These are phyloP conservation scores for Daboia siamensis DNA, from an alignment of 2,113 vertebrate species.

Conservation along the genomic window DNA sequence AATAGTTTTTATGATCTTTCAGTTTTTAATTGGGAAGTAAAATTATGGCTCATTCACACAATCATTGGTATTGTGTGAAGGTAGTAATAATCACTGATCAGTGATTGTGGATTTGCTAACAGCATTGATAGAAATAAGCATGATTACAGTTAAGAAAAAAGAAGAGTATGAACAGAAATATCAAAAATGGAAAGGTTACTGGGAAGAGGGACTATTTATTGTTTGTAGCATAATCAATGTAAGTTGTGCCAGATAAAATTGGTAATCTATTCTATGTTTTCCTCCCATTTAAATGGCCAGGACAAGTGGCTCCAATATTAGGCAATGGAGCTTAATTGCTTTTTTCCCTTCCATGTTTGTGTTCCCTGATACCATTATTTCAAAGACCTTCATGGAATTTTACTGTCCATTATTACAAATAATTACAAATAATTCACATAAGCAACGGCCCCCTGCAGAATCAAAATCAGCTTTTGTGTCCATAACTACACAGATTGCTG, in stretches of 20 bases:
- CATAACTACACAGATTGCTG: not conserved
- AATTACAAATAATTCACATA: not conserved
- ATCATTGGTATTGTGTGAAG: not conserved
- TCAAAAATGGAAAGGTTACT: not conserved
- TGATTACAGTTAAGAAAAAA: not conserved
- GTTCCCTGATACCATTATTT: slow-evolving; percentile 2
- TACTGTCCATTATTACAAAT: not conserved
- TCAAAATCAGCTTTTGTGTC: not conserved
- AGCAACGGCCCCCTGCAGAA: not conserved
- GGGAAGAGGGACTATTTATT: not conserved
- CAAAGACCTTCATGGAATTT: not conserved
- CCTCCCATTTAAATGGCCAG: not conserved
- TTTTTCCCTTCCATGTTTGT: not conserved
- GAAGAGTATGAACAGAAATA: too few species aligned
- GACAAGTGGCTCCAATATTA: not conserved
- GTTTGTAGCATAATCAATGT: not conserved
- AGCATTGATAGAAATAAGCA: not conserved
- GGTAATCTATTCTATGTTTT: not conserved
- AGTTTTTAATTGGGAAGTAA: not conserved
- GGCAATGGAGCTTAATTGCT: not conserved
- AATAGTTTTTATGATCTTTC: rapidly evolving
- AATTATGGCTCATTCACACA: not conserved
- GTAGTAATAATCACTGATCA: not conserved
- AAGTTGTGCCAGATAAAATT: not conserved
- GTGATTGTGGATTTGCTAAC: not conserved